These are phyloP conservation scores for Malurus leucopterus DNA, from an alignment of 2,797 vertebrate genomes.

Conservation along the genomic window DNA sequence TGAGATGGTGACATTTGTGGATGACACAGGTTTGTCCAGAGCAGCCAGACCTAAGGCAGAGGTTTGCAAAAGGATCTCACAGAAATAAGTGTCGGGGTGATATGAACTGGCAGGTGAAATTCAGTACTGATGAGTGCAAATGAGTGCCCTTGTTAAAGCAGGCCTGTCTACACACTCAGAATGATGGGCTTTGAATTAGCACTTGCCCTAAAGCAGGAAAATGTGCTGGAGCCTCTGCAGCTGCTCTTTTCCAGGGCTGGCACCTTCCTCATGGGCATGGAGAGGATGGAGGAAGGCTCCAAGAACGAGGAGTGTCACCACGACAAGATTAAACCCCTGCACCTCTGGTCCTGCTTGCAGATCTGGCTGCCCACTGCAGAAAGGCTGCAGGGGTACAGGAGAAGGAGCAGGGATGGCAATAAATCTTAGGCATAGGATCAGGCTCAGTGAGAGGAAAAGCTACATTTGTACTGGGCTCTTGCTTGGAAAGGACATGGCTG, in stretches of 20 bases:
- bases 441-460: neutral
- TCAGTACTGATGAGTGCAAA: neutral
- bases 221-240: neutral
- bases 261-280: fast-evolving
- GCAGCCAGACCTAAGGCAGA: neutral
- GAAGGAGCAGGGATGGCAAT: neutral
- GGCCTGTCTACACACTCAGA: neutral
- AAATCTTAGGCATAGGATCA: neutral
- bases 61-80: neutral
- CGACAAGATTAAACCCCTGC: neutral
- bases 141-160: neutral
- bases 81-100: neutral
- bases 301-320: fast-evolving
- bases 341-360: fast-evolving
- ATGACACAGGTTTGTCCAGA: neutral
- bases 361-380: neutral
- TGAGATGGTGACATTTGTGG: neutral
- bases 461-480: neutral
- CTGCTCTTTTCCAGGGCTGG: neutral
- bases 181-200: neutral
- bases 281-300: neutral
- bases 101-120: neutral
- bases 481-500: neutral
- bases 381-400: neutral
- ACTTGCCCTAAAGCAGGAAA: neutral